A percentile compares a stretch with the other conserved stretches of the same genome.
Evolutionary conservation across 2,113 vertebrate genomes (phyloP).

Genomic region (Chroicocephalus ridibundus): DNA sequence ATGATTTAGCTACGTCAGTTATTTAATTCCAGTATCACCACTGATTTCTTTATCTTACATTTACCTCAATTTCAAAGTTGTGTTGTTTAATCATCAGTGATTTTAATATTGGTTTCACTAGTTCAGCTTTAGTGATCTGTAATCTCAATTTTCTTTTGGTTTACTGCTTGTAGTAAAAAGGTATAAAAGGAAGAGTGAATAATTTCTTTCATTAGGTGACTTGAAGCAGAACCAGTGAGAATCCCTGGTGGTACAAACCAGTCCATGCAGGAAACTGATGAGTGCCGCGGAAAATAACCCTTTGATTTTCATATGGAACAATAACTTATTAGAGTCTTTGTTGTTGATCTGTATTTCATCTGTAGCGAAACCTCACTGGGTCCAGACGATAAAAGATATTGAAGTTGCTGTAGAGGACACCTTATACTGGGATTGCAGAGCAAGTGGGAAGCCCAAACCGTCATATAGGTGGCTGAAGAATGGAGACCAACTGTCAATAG

Average conservation of each 20-base stretch:
- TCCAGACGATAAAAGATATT: constrained; percentile 82
- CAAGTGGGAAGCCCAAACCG: constrained; percentile 91
- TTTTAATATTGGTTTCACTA: neutral
- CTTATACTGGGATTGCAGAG: constrained; percentile 91
- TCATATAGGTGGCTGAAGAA: constrained; percentile 93
- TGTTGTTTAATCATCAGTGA: neutral
- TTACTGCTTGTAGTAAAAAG: neutral
- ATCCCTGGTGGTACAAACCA: neutral
- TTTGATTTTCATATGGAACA: neutral
- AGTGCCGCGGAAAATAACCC: neutral
- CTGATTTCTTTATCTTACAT: neutral
- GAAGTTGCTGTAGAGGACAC: constrained; percentile 85
- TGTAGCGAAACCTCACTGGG: constrained; percentile 93
- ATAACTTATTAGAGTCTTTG: neutral
- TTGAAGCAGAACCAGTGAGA: neutral
- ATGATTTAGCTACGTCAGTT: neutral
- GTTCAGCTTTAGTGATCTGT: neutral
- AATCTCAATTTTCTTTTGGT: neutral
- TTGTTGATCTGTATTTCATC: constrained; percentile 1
- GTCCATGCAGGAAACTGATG: neutral
- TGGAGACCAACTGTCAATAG: constrained; percentile 77
- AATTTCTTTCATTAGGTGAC: neutral
- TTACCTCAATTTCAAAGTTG: neutral
- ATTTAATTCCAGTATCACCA: neutral
- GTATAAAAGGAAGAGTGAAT: neutral